Base-by-base conservation (phyloP, 2,888 invertebrate species). In the Cheiracanthium punctorium region DNA sequence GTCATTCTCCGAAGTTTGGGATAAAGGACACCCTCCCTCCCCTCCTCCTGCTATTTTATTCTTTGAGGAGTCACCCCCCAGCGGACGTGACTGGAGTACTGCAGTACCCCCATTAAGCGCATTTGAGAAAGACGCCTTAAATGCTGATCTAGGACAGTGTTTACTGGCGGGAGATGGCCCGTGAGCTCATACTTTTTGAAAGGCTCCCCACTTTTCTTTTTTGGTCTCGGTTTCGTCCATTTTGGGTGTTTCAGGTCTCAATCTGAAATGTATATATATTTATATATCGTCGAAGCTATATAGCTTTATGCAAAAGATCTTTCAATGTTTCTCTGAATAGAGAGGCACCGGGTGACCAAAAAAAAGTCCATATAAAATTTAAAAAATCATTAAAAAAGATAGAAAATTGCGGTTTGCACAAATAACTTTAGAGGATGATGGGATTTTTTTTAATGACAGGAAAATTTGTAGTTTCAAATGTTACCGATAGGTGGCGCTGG, bases 121-220 rank as follows among this genome's bases (percentile, higher is more conserved):
- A 74, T 81, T 81, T 74, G 81, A 69, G 81, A 74, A 70, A 32
- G 81, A 65, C 65, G 52, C 73, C 80, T 80, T 73, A 73, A 80
- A 73, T 80, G 80, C 80, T 73, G 80, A 73, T 80, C 73, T 43
- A 73, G 73, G 48, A 33, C 28, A 30, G 52, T 72, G 58, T 80
- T 80, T 80, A 71, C 58, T 58, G 58, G 14, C 1, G 24, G 58
- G 37, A 37, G 10, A 80, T 80, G 72, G 37, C 72, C 80, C 58
- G 20, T 24, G n/a, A n/a, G 37, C 74, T 58, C 73, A 73, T 80
- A 80, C 37, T 80, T 80, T 73, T 52, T 48, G n/a, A n/a, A n/a
- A 71, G 79, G 24, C 71, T 71, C 69, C 64, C 28, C n/a, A 29
- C 43, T 48, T 72, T 32, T 72, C 48, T 37, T 24, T 29, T 29